Percentiles rank a stretch among this genome's conserved stretches.
Conservation (phyloP, 2,797 vertebrate genomes). For the Lemur catta region DNA sequence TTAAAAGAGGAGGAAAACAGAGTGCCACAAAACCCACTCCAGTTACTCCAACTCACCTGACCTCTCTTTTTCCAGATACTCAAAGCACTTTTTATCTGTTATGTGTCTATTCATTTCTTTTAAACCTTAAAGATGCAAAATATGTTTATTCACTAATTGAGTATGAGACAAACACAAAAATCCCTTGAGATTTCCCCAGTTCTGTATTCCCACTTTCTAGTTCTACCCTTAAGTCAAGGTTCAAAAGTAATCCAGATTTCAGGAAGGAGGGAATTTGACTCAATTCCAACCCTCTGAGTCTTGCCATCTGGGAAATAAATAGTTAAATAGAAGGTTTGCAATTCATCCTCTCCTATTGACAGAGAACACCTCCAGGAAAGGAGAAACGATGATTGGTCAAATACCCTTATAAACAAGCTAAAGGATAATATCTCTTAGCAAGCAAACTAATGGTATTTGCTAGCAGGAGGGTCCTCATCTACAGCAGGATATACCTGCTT, state of each 20-base stretch:
- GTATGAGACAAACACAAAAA: background rate
- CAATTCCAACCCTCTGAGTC: background rate
- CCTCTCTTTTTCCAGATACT: background rate
- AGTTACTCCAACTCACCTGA: background rate
- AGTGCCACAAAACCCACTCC: background rate
- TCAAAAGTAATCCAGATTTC: conserved; percentile 15
- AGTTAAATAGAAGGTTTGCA: background rate
- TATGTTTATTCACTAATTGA: background rate
- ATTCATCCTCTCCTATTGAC: background rate
- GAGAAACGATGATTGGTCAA: background rate
- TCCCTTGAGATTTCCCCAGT: background rate
- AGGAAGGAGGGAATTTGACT: conserved; percentile 13
- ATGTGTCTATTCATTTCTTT: background rate
- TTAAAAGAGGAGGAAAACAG: background rate
- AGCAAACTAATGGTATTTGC: background rate
- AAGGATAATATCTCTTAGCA: background rate
- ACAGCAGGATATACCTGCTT: background rate
- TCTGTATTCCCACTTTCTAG: background rate
- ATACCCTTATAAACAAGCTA: background rate
- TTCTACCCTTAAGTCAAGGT: background rate
- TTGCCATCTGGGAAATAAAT: background rate
- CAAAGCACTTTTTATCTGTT: background rate
- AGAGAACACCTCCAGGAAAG: background rate
- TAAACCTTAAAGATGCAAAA: background rate
- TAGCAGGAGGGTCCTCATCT: background rate